phyloP scores from a whole-genome alignment of 2,113 vertebrate species.

The Cacatua alba region DNA sequence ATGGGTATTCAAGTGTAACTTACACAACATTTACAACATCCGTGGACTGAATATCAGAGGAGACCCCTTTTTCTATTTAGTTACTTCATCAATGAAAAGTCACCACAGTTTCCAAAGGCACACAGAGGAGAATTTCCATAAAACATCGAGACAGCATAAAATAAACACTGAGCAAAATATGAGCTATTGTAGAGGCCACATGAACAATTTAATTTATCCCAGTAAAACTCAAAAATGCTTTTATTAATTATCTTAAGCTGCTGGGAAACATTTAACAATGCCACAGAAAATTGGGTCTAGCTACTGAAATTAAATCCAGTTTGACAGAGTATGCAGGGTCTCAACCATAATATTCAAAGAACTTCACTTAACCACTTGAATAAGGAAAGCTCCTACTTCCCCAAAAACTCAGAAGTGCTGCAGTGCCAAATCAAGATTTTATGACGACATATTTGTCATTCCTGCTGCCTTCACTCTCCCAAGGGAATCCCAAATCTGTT shows the following conservation, averaged over 20 bases:
- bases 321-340: not conserved
- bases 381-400: not conserved
- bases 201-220: not conserved
- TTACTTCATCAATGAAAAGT: not conserved
- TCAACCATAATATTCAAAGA: not conserved
- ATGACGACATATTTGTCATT: not conserved
- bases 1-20: not conserved
- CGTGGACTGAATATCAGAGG: not conserved
- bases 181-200: not conserved
- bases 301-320: not conserved
- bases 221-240: not conserved
- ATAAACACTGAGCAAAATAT: not conserved
- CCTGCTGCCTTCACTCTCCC: not conserved
- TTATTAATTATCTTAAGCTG: not conserved
- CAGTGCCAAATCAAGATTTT: not conserved
- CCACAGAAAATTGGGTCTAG: not conserved
- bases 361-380: not conserved
- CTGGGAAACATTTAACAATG: not conserved
- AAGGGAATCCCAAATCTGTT: not conserved
- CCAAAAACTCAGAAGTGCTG: not conserved
- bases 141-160: not conserved
- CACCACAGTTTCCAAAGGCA: not conserved
- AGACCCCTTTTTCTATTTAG: not conserved
- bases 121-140: not conserved
- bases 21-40: rapidly evolving